These are phyloP conservation scores for Bursaphelenchus mucronatus DNA, from an alignment of 1,140 invertebrate species.

Conservation along the genomic window DNA sequence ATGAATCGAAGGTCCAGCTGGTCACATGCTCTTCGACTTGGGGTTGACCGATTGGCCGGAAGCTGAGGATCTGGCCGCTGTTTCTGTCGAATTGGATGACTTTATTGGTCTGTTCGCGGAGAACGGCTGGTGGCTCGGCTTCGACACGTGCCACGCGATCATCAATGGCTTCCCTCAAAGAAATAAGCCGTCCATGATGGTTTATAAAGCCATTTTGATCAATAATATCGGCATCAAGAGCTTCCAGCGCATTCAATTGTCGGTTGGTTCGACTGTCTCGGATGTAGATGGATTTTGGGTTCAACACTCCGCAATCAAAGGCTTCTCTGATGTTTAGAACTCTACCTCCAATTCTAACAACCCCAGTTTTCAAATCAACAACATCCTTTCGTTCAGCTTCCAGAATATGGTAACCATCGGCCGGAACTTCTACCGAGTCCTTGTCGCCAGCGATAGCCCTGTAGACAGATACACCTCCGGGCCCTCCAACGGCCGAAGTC, in stretches of 20 bases:
- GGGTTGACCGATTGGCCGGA: conserved; percentile 56
- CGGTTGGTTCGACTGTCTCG: conserved; percentile 77
- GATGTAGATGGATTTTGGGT: conserved; percentile 73
- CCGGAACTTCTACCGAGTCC: conserved; percentile 56
- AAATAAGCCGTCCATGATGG: conserved; percentile 73
- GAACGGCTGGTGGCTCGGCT: conserved; percentile 47
- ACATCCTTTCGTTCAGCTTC: conserved; percentile 71
- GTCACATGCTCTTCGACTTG: conserved; percentile 54
- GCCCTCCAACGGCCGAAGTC: conserved; percentile 58
- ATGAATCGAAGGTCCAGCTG: conserved; percentile 54
- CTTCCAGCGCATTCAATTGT: conserved; percentile 74
- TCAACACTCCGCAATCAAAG: conserved; percentile 71
- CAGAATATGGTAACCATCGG: conserved; percentile 66
- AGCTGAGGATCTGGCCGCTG: conserved; percentile 46
- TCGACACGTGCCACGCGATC: conserved; percentile 68
- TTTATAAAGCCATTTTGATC: conserved; percentile 76
- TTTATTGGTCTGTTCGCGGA: conserved; percentile 46
- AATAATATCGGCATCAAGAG: conserved; percentile 76
- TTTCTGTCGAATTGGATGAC: conserved; percentile 58
- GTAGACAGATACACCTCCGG: conserved; percentile 54
- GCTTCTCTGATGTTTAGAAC: conserved; percentile 72
- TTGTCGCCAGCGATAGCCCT: conserved; percentile 59
- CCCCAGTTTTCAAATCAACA: conserved; percentile 72
- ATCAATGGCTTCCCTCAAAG: conserved; percentile 75
- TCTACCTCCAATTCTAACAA: conserved; percentile 65